phyloP scores from a whole-genome alignment of 1,140 invertebrate genomes.

The Pseudachorutes palmiensis region DNA sequence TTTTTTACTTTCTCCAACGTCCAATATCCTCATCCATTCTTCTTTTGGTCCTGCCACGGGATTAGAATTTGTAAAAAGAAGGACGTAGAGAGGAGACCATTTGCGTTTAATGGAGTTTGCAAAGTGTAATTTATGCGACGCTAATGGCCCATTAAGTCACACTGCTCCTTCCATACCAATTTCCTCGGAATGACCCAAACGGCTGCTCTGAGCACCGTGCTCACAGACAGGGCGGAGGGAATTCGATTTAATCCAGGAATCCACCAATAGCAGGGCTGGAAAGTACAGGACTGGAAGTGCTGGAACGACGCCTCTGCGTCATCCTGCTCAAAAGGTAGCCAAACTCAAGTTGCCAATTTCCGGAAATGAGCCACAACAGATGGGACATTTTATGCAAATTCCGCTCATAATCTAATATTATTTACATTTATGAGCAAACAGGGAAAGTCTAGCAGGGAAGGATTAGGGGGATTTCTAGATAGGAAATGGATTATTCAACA shows the following conservation, averaged over 20 bases:
- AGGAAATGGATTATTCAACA: no score
- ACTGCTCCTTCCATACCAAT: slow-evolving; percentile 34
- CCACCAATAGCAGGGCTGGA: background rate
- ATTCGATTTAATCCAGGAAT: slow-evolving; percentile 9
- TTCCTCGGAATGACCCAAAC: slow-evolving; percentile 24
- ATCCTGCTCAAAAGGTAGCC: background rate
- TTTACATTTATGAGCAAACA: slow-evolving; percentile 3
- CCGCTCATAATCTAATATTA: slow-evolving; percentile 14
- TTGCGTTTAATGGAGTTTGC: slow-evolving; percentile 35
- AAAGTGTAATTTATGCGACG: slow-evolving; percentile 39
- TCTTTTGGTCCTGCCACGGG: background rate
- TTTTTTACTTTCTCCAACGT: slow-evolving; percentile 10
- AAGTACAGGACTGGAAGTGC: background rate
- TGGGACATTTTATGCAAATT: slow-evolving; percentile 37
- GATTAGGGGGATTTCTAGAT: background rate
- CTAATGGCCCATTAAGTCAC: slow-evolving; percentile 35
- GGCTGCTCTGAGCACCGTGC: background rate
- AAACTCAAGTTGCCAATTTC: slow-evolving; percentile 28
- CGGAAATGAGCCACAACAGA: slow-evolving; percentile 36
- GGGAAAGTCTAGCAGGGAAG: background rate
- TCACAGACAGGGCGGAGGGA: background rate
- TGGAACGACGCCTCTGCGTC: background rate
- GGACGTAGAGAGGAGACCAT: slow-evolving; percentile 21
- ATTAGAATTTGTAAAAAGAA: slow-evolving; percentile 7
- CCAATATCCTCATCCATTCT: no score